Percentiles rank a stretch among this genome's conserved stretches.
Conservation (phyloP, 2,888 invertebrate genomes). For the Sarcophaga carnaria region DNA sequence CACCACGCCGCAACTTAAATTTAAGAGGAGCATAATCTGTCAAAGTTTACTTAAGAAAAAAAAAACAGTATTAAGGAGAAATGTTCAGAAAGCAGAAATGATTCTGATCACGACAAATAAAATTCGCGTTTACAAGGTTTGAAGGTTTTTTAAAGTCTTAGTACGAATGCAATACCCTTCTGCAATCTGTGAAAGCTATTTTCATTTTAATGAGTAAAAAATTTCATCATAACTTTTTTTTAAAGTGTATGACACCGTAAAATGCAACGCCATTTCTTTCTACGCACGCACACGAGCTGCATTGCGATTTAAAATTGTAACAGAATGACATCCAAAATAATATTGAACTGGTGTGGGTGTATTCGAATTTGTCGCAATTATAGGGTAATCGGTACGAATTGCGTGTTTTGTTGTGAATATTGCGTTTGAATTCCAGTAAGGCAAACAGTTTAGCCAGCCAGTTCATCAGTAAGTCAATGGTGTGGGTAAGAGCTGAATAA, state of each 20-base stretch:
- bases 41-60: too few species aligned
- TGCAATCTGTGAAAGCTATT: too few species aligned
- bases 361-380: slow-evolving; percentile 22
- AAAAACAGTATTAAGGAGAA: too few species aligned
- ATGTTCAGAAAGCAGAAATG: too few species aligned
- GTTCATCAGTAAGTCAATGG: background rate
- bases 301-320: slow-evolving; percentile 40
- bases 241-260: background rate
- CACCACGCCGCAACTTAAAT: too few species aligned
- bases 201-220: background rate
- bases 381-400: slow-evolving; percentile 50
- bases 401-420: slow-evolving; percentile 57
- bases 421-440: background rate
- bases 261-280: slow-evolving; percentile 33
- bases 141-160: too few species aligned
- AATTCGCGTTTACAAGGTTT: too few species aligned
- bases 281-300: slow-evolving; percentile 29
- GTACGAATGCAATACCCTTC: too few species aligned
- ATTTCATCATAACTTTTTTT: background rate
- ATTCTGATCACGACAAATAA: too few species aligned
- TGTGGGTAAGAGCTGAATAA: slow-evolving; percentile 9
- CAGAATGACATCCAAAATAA: background rate
- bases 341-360: slow-evolving; percentile 12
- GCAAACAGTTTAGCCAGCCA: background rate
- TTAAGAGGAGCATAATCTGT: too few species aligned